Evolutionary conservation across 2,888 invertebrate genomes (phyloP).

Genomic region (Epinotia brunnichana): DNA sequence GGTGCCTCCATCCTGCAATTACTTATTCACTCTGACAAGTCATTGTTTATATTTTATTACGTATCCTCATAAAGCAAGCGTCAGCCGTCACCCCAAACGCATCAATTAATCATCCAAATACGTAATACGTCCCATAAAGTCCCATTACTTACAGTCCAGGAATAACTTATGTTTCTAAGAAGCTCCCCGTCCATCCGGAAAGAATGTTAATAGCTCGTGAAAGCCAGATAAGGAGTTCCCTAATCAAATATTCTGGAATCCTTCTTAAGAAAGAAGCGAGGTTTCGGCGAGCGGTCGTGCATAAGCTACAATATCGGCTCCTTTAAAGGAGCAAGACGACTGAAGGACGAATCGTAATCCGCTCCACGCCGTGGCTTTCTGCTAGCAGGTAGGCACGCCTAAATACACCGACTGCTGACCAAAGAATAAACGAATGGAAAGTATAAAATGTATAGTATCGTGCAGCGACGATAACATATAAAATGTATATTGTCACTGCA

Average conservation of each 20-base stretch:
- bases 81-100: slow-evolving; percentile 23
- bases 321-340: slow-evolving; percentile 74
- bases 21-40: background rate
- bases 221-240: slow-evolving; percentile 73
- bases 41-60: slow-evolving; percentile 17
- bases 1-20: background rate
- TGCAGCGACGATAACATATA: background rate
- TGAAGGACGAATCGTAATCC: slow-evolving; percentile 75
- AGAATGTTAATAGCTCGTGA: slow-evolving; percentile 72
- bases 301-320: slow-evolving; percentile 77
- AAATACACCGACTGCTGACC: slow-evolving; percentile 7
- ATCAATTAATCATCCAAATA: slow-evolving; percentile 41
- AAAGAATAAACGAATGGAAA: background rate
- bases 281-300: slow-evolving; percentile 65
- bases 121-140: slow-evolving; percentile 32
- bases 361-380: slow-evolving; percentile 61
- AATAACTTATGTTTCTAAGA: slow-evolving; percentile 56
- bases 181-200: slow-evolving; percentile 58
- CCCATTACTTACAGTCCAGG: slow-evolving; percentile 39
- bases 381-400: slow-evolving; percentile 36
- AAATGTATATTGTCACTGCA: background rate
- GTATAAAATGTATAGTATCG: no score
- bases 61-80: background rate
- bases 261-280: slow-evolving; percentile 68
- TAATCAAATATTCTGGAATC: slow-evolving; percentile 79